Base-by-base conservation (phyloP, 2,113 vertebrate genomes). In the Nibea albiflora region DNA sequence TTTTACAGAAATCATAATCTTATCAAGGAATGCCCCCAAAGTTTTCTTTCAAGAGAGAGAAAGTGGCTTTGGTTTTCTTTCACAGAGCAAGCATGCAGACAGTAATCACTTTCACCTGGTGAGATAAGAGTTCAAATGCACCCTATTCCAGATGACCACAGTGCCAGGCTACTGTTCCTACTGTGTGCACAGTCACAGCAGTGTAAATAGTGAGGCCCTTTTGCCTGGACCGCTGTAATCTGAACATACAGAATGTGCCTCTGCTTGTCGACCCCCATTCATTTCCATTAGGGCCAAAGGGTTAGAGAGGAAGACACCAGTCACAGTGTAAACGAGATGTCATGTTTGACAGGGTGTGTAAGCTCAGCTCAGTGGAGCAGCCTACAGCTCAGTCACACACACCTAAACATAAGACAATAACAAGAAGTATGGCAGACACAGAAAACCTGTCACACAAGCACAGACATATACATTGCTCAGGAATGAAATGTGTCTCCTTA, bases 401-500 rank as follows among this genome's bases (percentile, higher is more conserved):
- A 90, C 83, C 85, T 78, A 56, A 81, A 76, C 75, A 60, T 6
- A 22, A 71, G 58, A 88, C 85, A 78, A 75, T 67, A 76, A 88
- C 65, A 81, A 84, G 35, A n/a, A 57, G 62, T 11, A 12, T 64
- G 47, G 60, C 65, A 62, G 22, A 64, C 52, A 26, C 39, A 17
- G 77, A 72, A 73, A 81, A 88, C 88, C 88, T 89, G 89, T 90
- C 88, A 68, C 89, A 89, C 85, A 89, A 79, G 85, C 85, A 76
- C 71, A 39, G 85, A 52, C 88, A 83, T 69, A 86, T 73, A 73
- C 63, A 16, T 73, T 62, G 49, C 68, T 88, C 73, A 76, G 81
- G 81, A 91, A 85, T 88, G 71, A 92, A 88, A 81, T 14, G 28
- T 83, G 87, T 88, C 88, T 92, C 88, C 89, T 77, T 88, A 85